phyloP scores from a whole-genome alignment of 2,113 vertebrate species.

The Eclectus roratus region DNA sequence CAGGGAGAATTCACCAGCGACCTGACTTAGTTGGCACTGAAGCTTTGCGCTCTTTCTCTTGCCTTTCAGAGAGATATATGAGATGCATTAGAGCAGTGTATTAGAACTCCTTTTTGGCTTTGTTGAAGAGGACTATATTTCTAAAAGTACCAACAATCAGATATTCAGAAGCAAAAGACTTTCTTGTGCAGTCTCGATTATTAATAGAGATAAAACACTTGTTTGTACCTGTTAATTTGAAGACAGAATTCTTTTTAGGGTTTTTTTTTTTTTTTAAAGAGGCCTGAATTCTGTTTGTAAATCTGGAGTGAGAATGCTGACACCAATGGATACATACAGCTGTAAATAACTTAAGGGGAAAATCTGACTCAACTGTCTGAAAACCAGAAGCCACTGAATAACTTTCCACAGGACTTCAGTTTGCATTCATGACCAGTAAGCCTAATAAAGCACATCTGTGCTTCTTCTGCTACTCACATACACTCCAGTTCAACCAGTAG shows the following conservation, averaged over 20 bases:
- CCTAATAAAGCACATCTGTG: neutral
- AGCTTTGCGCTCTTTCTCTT: slow-evolving; percentile 30
- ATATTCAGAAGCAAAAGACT: slow-evolving; percentile 41
- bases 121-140: slow-evolving; percentile 35
- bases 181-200: neutral
- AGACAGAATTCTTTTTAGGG: neutral
- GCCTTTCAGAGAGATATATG: slow-evolving; percentile 59
- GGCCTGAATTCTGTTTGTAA: neutral
- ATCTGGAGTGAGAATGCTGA: neutral
- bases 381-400: neutral
- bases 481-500: neutral
- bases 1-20: slow-evolving; percentile 44
- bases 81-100: slow-evolving; percentile 48
- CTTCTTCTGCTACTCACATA: neutral
- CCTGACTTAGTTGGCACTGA: slow-evolving; percentile 50
- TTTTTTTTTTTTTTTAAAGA: neutral
- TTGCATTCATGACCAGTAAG: neutral
- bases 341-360: neutral
- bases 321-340: neutral
- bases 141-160: slow-evolving; percentile 42
- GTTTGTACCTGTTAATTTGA: slow-evolving; percentile 27
- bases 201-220: slow-evolving; percentile 20
- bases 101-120: slow-evolving; percentile 43
- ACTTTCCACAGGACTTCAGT: neutral
- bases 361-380: neutral